phyloP scores from a whole-genome alignment of 2,113 vertebrate species.

The Ceyx margarethae region DNA sequence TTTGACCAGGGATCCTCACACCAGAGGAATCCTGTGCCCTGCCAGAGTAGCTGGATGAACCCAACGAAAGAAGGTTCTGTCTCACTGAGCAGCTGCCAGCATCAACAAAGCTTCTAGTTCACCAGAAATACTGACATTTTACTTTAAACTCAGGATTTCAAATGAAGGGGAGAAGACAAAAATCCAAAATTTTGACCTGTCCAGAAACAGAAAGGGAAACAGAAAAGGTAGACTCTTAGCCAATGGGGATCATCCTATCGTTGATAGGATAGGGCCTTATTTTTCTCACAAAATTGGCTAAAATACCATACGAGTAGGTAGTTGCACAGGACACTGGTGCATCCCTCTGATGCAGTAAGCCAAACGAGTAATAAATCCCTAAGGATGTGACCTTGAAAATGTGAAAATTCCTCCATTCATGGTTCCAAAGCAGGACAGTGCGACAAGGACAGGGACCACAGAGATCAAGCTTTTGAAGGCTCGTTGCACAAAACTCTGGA shows the following conservation, averaged over 20 bases:
- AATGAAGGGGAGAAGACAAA: not conserved
- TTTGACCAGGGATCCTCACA: not conserved
- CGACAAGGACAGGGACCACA: slow-evolving; percentile 82
- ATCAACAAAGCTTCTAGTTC: not conserved
- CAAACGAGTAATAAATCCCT: not conserved
- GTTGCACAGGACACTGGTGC: not conserved
- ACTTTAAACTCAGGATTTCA: not conserved
- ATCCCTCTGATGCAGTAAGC: not conserved
- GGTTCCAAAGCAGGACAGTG: slow-evolving; percentile 86
- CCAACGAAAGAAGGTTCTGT: not conserved
- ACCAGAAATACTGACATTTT: not conserved
- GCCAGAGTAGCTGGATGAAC: not conserved
- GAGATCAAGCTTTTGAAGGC: slow-evolving; percentile 77
- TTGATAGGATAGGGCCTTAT: not conserved
- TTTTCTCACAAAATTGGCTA: not conserved
- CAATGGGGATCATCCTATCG: not conserved
- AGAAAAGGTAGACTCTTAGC: not conserved
- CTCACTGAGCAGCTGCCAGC: not conserved
- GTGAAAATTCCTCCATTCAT: slow-evolving; percentile 85
- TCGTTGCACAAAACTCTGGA: slow-evolving; percentile 82
- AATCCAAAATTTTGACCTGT: not conserved
- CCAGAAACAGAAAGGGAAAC: not conserved
- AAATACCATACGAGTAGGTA: not conserved
- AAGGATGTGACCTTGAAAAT: slow-evolving; percentile 74
- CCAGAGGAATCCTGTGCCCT: not conserved